Evolutionary conservation across 2,113 vertebrate genomes (phyloP), one percentile per base, ranked within the genome.

Genomic region (Dipodomys stephensi): DNA sequence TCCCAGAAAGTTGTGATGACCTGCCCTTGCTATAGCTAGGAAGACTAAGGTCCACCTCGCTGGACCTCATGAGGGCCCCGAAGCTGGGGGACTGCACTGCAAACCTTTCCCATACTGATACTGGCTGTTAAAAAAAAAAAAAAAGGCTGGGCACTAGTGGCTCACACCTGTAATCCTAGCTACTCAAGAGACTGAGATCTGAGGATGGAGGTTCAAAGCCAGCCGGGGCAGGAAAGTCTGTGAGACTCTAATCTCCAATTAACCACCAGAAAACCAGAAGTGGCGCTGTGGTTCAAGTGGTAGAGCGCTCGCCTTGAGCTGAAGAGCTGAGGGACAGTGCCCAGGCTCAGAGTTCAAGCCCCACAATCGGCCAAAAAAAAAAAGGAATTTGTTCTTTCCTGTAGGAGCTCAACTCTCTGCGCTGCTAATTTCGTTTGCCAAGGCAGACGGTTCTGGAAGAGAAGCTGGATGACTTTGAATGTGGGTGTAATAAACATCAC

Each of bases 391-490:
- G 78, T 90, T 97, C 93, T 86, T 96, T 71, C 44, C 44, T 18
- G 4, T 35, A 71, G 79, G 57, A 93, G 79, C 90, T 76, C 4
- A 82, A 25, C 81, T 83, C 83, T 57, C 89, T 35, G 53, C 39
- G 65, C 3, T 78, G 95, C 65, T 97, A 88, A 91, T 88, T 94
- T 44, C 0, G 6, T 89, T 23, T 96, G 95, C 83, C 92, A 96
- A 94, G 78, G 82, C 93, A 95, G 94, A 49, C 46, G 44, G 76
- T 83, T 89, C 62, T 89, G 92, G 84, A 95, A 93, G 68, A 25
- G 69, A 95, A 97, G 7, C 78, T 30, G 83, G 13, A 81, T 88
- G 96, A 93, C 77, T 92, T 78, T 6, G 3, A 8, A 82, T 76
- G 87, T 77, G 76, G 92, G 83, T 82, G 89, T 11, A 73, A 97